phyloP scores from a whole-genome alignment of 2,113 vertebrate species.

The Semicossyphus pulcher region DNA sequence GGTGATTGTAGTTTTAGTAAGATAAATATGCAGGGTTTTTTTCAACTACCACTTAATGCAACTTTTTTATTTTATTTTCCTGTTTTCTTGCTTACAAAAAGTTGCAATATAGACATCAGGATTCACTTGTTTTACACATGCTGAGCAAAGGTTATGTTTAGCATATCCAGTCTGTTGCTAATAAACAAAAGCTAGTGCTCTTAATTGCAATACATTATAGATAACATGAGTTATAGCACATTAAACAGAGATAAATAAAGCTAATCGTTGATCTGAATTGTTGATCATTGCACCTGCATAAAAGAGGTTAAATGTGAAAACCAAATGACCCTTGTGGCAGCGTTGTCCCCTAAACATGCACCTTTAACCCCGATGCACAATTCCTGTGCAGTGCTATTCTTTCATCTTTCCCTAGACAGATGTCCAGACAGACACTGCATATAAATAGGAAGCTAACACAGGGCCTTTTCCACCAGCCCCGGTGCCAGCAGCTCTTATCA shows the following conservation, averaged over 20 bases:
- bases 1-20: background rate
- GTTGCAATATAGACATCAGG: constrained; percentile 16
- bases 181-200: background rate
- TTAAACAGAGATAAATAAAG: background rate
- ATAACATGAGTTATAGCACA: background rate
- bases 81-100: constrained; percentile 14
- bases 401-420: constrained; percentile 75
- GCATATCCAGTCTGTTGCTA: constrained; percentile 17
- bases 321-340: constrained; percentile 1
- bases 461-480: constrained; percentile 68
- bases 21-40: background rate
- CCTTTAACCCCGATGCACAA: constrained; percentile 52
- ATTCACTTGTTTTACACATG: constrained; percentile 17
- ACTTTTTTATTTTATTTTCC: background rate
- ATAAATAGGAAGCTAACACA: constrained; percentile 74
- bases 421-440: constrained; percentile 80
- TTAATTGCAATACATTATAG: background rate
- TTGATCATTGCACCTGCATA: constrained; percentile 8
- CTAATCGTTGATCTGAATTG: background rate
- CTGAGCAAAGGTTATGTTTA: constrained; percentile 30
- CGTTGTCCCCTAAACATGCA: constrained; percentile 26
- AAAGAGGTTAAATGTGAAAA: constrained; percentile 9
- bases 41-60: constrained; percentile 3
- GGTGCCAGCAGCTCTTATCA: constrained; percentile 66
- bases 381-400: constrained; percentile 66